Percentiles rank a stretch among this genome's conserved stretches.
phyloP scores from a whole-genome alignment of 2,888 invertebrate species.

The Drosophila multiciliata region DNA sequence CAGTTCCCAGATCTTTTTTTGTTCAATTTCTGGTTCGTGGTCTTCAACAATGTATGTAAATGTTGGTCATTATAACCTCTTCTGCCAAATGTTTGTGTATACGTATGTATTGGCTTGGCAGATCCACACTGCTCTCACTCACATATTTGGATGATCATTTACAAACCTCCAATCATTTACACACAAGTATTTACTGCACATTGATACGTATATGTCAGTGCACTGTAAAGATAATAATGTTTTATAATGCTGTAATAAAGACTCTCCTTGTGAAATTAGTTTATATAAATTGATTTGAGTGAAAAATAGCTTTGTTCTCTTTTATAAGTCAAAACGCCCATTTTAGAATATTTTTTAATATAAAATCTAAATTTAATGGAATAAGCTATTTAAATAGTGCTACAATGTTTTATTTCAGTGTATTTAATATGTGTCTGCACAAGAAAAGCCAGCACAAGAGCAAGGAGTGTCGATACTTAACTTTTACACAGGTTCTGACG shows the following conservation, averaged over 20 bases:
- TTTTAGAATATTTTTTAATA: background rate
- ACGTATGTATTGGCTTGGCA: background rate
- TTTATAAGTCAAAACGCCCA: background rate
- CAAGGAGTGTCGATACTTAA: background rate
- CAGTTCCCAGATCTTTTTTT: background rate
- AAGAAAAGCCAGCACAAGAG: slow-evolving; percentile 3
- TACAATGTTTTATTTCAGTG: background rate
- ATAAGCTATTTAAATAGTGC: background rate
- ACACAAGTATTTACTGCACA: background rate
- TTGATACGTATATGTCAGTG: background rate
- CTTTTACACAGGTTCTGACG: background rate
- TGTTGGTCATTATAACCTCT: slow-evolving; percentile 18
- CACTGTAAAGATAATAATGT: background rate
- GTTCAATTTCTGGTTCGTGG: slow-evolving; percentile 14
- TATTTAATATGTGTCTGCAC: background rate
- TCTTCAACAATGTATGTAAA: slow-evolving; percentile 23
- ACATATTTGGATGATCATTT: background rate
- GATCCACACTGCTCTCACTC: no score
- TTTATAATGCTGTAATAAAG: background rate
- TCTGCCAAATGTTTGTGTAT: slow-evolving; percentile 1
- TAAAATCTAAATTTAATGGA: background rate
- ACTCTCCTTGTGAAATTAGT: background rate
- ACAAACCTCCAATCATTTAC: slow-evolving; percentile 2
- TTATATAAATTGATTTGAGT: background rate
- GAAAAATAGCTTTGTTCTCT: background rate